These are phyloP conservation scores for Melinopterus prodromus DNA, from an alignment of 2,888 invertebrate genomes.

Conservation along the genomic window DNA sequence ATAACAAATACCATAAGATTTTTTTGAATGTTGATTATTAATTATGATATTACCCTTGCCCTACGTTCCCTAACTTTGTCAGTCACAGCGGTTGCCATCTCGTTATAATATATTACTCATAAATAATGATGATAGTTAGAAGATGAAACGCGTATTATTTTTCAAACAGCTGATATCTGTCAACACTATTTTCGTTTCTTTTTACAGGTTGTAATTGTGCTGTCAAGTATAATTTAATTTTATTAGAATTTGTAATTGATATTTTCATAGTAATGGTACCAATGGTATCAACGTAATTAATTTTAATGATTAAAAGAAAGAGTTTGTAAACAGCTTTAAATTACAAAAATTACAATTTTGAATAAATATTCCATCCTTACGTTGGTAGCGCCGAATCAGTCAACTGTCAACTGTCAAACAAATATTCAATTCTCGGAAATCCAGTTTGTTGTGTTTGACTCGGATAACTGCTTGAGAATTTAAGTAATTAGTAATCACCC, in stretches of 20 bases:
- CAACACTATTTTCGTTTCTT: conserved; percentile 6
- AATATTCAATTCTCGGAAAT: neutral
- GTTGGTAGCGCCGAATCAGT: neutral
- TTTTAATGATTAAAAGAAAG: too few species aligned
- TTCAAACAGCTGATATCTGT: conserved; percentile 22
- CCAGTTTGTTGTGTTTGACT: neutral
- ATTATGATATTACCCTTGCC: conserved; percentile 51
- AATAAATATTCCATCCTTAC: neutral
- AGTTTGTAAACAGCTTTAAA: too few species aligned
- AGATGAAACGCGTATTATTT: conserved; percentile 16
- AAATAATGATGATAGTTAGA: conserved; percentile 9
- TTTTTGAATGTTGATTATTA: conserved; percentile 19
- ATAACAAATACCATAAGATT: conserved; percentile 31
- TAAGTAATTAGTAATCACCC: neutral
- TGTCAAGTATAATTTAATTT: neutral
- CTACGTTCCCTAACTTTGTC: conserved; percentile 58
- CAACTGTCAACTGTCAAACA: neutral
- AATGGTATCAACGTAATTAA: neutral
- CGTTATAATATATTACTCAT: neutral
- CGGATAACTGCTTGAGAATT: neutral
- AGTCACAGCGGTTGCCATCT: conserved; percentile 57
- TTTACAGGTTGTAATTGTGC: conserved; percentile 19
- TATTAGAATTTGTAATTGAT: neutral
- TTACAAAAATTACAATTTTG: too few species aligned
- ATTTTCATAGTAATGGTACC: neutral